Evolutionary conservation across 2,113 vertebrate genomes (phyloP), one percentile per base, ranked within the genome.

Genomic region (Gila orcuttii): DNA sequence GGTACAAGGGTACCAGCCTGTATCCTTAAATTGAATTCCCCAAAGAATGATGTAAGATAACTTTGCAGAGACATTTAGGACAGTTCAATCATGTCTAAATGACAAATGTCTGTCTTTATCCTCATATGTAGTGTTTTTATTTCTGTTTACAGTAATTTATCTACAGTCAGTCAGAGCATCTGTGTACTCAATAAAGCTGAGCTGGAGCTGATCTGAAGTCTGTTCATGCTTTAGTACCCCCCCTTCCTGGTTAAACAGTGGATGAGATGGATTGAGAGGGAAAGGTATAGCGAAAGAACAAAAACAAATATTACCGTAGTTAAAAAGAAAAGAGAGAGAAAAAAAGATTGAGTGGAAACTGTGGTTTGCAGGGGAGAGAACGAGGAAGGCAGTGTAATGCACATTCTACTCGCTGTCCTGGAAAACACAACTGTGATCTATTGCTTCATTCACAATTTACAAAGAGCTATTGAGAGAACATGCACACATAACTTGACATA

Each of bases 201-300:
- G 28, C 25, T 31, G 36, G 78, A 62, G 59, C 79, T 68, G 79
- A 81, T 81, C 42, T 50, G 25, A 82, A 82, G 60, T 82, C 79
- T 50, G n/a, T 82, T 82, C 60, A 82, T 82, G 62, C 39, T 33
- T 33, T 45, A 68, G 42, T 23, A 7, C 13, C 10, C 76, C n/a
- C 0, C 23, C 31, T 3, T 23, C 12, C 31, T 64, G 59, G 33
- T 82, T 64, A 68, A 52, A 50, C 25, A 52, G n/a, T 50, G 39
- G 33, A 2, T 66, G 23, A 87, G 45, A 76, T n/a, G 39, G 66
- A 76, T 11, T 33, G 79, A 83, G 69, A 55, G 45, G 57, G 47
- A 42, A 73, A 85, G 84, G 50, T 10, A 28, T 39, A 74, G 33
- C 76, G 25, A 69, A 50, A 33, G 25, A 50, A 47, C 42, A 15